Conservation (phyloP, 2,113 vertebrate species). For the Malurus melanocephalus region DNA sequence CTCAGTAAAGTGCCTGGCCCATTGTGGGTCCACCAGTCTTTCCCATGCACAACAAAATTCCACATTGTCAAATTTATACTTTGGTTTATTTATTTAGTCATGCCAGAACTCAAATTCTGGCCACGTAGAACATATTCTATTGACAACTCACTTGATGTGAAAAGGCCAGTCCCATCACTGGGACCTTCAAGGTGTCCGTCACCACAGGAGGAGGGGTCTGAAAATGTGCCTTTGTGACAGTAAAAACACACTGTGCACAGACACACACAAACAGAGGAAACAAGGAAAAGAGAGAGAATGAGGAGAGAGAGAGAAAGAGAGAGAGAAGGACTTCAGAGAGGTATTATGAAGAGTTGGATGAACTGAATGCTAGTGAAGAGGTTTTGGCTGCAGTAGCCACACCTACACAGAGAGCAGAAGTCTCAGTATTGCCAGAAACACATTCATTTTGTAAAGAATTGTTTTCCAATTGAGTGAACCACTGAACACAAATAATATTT, state of each 20-base stretch:
- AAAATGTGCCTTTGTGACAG: slow-evolving; percentile 86
- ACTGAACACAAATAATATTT: background rate
- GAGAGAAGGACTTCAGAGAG: slow-evolving; percentile 73
- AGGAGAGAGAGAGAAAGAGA: slow-evolving; percentile 55
- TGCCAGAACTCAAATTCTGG: background rate
- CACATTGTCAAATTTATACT: background rate
- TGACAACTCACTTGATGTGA: slow-evolving; percentile 88
- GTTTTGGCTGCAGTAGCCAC: slow-evolving; percentile 9
- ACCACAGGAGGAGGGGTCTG: slow-evolving; percentile 84
- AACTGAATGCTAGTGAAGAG: slow-evolving; percentile 38
- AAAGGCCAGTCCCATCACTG: slow-evolving; percentile 84
- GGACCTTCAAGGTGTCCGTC: slow-evolving; percentile 87
- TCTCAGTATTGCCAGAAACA: background rate
- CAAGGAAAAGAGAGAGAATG: slow-evolving; percentile 66
- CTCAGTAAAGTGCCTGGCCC: background rate
- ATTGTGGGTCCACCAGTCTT: background rate
- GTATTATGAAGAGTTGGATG: slow-evolving; percentile 55
- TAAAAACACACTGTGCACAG: slow-evolving; percentile 84
- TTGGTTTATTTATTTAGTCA: background rate
- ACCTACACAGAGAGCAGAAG: background rate
- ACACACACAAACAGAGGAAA: slow-evolving; percentile 70
- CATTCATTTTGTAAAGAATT: background rate
- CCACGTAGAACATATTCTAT: slow-evolving; percentile 19
- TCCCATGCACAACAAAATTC: background rate
- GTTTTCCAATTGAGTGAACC: background rate